Percentiles rank a stretch among this genome's conserved stretches.
Evolutionary conservation across 2,888 invertebrate genomes (phyloP).

Genomic region (Tinea trinotella): DNA sequence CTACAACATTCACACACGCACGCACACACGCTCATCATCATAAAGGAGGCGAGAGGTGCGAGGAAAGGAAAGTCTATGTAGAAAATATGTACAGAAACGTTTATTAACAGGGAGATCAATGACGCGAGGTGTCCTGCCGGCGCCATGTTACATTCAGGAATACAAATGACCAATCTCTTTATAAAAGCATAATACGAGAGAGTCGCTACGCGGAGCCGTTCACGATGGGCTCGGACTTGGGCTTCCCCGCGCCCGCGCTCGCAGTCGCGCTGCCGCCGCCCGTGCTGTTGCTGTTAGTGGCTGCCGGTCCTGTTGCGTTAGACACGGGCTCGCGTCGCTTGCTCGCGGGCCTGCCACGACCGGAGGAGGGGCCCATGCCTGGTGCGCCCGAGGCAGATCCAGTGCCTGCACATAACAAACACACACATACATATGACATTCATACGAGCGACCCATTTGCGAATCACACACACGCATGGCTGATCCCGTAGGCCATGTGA

Average conservation of each 20-base stretch:
- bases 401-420: neutral
- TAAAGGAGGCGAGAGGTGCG: neutral
- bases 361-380: neutral
- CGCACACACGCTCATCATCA: neutral
- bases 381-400: neutral
- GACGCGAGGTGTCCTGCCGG: neutral
- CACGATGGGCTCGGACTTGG: constrained; percentile 74
- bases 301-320: constrained; percentile 27
- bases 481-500: too few relatives aligned
- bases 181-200: constrained; percentile 60
- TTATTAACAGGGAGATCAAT: constrained; percentile 39
- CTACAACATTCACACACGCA: too few relatives aligned
- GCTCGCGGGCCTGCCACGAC: neutral
- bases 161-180: constrained; percentile 70
- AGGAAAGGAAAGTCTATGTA: constrained; percentile 27
- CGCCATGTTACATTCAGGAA: constrained; percentile 34
- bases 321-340: neutral
- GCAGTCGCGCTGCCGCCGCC: too few relatives aligned
- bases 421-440: too few relatives aligned
- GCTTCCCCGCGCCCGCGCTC: constrained; percentile 24
- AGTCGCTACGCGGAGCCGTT: constrained; percentile 75
- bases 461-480: too few relatives aligned
- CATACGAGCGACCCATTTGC: too few relatives aligned
- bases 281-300: constrained; percentile 37
- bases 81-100: constrained; percentile 71